These are phyloP conservation scores for Uloborus diversus DNA, from an alignment of 1,140 invertebrate genomes.

Conservation along the genomic window DNA sequence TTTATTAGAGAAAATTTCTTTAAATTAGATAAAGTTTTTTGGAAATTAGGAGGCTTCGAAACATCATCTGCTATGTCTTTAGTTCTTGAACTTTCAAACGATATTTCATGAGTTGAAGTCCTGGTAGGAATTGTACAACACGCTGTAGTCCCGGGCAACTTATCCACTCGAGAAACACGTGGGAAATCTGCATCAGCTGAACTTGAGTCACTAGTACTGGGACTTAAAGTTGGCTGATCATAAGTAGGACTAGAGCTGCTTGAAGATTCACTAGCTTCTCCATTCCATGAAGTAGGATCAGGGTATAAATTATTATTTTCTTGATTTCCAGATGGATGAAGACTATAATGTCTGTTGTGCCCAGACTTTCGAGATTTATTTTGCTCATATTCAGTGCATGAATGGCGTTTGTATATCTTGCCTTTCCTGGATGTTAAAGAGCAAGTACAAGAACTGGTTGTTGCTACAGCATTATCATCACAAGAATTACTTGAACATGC, in stretches of 20 bases:
- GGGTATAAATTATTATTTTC: slow-evolving; percentile 46
- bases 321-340: slow-evolving; percentile 30
- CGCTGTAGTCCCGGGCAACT: not conserved
- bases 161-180: not conserved
- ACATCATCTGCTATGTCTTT: slow-evolving; percentile 10
- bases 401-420: slow-evolving; percentile 48
- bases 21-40: slow-evolving; percentile 35
- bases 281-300: slow-evolving; percentile 57
- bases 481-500: slow-evolving; percentile 18
- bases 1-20: slow-evolving; percentile 50
- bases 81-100: not conserved
- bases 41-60: slow-evolving; percentile 27
- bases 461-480: slow-evolving; percentile 20
- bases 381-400: slow-evolving; percentile 46
- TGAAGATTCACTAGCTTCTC: slow-evolving; percentile 58
- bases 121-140: not conserved
- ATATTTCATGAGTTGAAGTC: not conserved
- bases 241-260: slow-evolving; percentile 58
- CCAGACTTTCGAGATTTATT: not conserved
- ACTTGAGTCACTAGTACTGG: slow-evolving; percentile 59
- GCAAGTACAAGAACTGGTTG: slow-evolving; percentile 31
- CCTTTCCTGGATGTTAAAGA: slow-evolving; percentile 11
- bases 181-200: slow-evolving; percentile 57
- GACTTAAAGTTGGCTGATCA: slow-evolving; percentile 57
- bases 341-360: slow-evolving; percentile 30